Evolutionary conservation across 2,888 invertebrate species (phyloP), one percentile per base, ranked within the genome.

Genomic region (Pseudococcus longispinus): DNA sequence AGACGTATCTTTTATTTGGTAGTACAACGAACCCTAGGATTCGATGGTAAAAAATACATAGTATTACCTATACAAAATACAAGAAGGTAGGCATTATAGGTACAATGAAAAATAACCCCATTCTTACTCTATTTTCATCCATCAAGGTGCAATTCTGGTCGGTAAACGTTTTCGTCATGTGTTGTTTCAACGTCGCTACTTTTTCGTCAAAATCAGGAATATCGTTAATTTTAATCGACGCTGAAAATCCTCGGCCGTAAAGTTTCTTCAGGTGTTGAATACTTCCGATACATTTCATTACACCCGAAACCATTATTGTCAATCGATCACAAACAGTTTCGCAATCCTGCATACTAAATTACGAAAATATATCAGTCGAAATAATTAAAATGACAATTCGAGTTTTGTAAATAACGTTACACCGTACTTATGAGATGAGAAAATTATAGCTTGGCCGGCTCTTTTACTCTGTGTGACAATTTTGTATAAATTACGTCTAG

Each of bases 331-430:
- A 96, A 29, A 96, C 92, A 46, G 94, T 94, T 90, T 96, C 96
- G 91, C 96, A 96, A 91, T 96, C 96, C 90, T 96, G 96, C 96
- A 96, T 96, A 89, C 96, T 96, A 91, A n/a, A 90, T 90, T 85
- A 88, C 5, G 11, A 51, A 77, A n/a, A n/a, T n/a, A 84, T 15
- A 84, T 74, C 18, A 29, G 6, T 13, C 13, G 2, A 20, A n/a
- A 37, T 3, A 37, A 80, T 60, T 23, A 3, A 60, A 88, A 85
- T 70, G 65, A 70, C 37, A n/a, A n/a, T n/a, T 4, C 37, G 37
- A 37, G 37, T 2, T 37, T 6, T 5, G 9, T 37, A 9, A 0
- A 9, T 37, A 37, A 37, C 5, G 2, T 4, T 37, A 9, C 11
- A 44, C 15, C 6, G 15, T 90, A 89, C 92, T 90, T 91, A 85